phyloP scores from a whole-genome alignment of 2,888 invertebrate species.

The Dioctria rufipes region DNA sequence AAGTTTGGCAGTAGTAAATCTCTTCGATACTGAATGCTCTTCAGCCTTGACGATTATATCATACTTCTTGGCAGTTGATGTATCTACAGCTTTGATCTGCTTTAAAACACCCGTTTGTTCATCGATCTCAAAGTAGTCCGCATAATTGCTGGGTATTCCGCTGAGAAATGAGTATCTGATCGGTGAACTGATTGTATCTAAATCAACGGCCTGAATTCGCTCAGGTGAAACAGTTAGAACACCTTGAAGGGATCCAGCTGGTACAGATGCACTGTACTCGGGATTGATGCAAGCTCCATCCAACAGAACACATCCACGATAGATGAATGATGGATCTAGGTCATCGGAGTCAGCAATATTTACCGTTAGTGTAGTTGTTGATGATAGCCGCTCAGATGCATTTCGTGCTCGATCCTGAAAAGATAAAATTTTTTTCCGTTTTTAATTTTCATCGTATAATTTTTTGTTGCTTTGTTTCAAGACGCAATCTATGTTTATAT shows the following conservation, averaged over 20 bases:
- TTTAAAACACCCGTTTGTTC: slow-evolving; percentile 84
- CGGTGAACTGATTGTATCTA: slow-evolving; percentile 88
- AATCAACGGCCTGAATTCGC: slow-evolving; percentile 91
- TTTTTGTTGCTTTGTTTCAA: not conserved
- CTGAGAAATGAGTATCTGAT: slow-evolving; percentile 87
- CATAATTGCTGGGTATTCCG: slow-evolving; percentile 84
- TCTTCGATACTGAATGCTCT: slow-evolving; percentile 83
- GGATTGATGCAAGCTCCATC: slow-evolving; percentile 91
- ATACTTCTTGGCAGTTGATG: slow-evolving; percentile 84
- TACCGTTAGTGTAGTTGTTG: slow-evolving; percentile 88
- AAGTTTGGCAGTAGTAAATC: slow-evolving; percentile 88
- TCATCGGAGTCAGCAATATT: slow-evolving; percentile 92
- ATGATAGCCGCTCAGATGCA: slow-evolving; percentile 81
- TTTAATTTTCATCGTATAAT: not conserved
- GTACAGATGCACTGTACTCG: slow-evolving; percentile 86
- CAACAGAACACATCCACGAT: slow-evolving; percentile 85
- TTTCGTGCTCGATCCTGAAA: slow-evolving; percentile 88
- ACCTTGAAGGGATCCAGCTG: slow-evolving; percentile 84
- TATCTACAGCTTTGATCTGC: slow-evolving; percentile 86
- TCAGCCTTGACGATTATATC: slow-evolving; percentile 89
- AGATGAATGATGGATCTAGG: slow-evolving; percentile 91
- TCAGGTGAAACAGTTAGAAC: slow-evolving; percentile 88
- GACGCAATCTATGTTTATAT: not conserved
- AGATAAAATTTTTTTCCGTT: slow-evolving; percentile 36
- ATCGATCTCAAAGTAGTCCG: slow-evolving; percentile 88